Conservation (phyloP, 2,113 vertebrate genomes). For the cattle (Bos taurus) region ARS-UCD2.0 NC_037347.1:54521501-54522000, state of each 20-base stretch:
- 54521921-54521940: neutral
- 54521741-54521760: neutral
- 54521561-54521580: neutral
- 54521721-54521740: neutral
- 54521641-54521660: neutral
- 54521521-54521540: neutral
- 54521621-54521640: neutral
- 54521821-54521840: neutral
- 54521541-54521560: neutral
- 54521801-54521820: slow-evolving; percentile 19
- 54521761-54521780: neutral
- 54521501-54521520: neutral
- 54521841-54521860: neutral
- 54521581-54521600: neutral
- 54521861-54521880: neutral
- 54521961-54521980: neutral
- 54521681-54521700: slow-evolving; percentile 17
- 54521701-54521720: neutral
- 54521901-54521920: neutral
- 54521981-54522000: neutral
- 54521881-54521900: slow-evolving; percentile 3
- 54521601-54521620: neutral
- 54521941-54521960: neutral
- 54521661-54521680: neutral
- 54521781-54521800: slow-evolving; percentile 2